Evolutionary conservation across 2,888 invertebrate genomes (phyloP), one percentile per base, ranked within the genome.

Genomic region (Nesidiocoris tenuis): DNA sequence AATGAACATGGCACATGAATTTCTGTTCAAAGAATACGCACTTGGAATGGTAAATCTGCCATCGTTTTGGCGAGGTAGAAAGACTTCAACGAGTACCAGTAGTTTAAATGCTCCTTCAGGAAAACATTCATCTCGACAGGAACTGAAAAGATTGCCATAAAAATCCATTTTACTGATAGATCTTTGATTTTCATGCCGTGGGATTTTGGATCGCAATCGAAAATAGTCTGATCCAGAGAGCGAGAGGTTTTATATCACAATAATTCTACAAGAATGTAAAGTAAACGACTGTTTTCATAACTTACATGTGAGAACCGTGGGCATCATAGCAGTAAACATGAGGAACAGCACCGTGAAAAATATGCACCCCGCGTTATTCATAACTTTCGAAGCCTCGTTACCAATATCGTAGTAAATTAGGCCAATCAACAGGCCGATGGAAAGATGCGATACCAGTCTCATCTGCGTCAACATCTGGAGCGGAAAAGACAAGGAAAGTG

Each of bases 241-340:
- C n/a, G n/a, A n/a, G n/a, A n/a, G n/a, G n/a, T n/a, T n/a, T n/a
- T n/a, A n/a, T n/a, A n/a, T n/a, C n/a, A n/a, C n/a, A n/a, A n/a
- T n/a, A n/a, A n/a, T n/a, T n/a, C n/a, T n/a, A n/a, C n/a, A n/a
- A n/a, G n/a, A n/a, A n/a, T n/a, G n/a, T n/a, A n/a, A n/a, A n/a
- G n/a, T n/a, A n/a, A n/a, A n/a, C n/a, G n/a, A n/a, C n/a, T n/a
- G n/a, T n/a, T n/a, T n/a, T n/a, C n/a, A n/a, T n/a, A n/a, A n/a
- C 94, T 93, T 86, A 97, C 97, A 98, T 83, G 98, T 97, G 81
- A 97, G 88, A 82, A 98, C 96, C 67, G 97, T 98, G 79, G 97
- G 96, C 97, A 98, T 98, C 92, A 98, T 94, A 67, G 97, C 95
- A 71, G 96, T 95, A 84, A 97, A 98, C 91, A 96, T 96, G 80